Evolutionary conservation across 2,888 invertebrate species (phyloP), one percentile per base, ranked within the genome.

Genomic region (Cremastobaeus sp.): DNA sequence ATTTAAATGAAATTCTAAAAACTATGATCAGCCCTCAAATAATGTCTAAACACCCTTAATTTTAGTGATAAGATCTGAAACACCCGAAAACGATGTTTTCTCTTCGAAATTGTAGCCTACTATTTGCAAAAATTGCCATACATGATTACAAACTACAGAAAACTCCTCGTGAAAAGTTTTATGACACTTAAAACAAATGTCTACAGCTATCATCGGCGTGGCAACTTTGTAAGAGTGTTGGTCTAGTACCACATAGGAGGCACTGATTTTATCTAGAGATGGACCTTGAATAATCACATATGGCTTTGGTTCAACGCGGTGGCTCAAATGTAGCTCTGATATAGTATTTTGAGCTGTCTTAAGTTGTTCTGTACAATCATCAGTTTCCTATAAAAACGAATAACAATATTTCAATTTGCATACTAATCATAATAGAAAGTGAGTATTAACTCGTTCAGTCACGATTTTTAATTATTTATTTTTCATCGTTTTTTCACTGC

Each of bases 41-140:
- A n/a, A n/a, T n/a, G n/a, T n/a, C n/a, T n/a, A n/a, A n/a, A n/a
- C n/a, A n/a, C n/a, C n/a, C n/a, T n/a, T n/a, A 35, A 14, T 35
- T 14, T 35, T 6, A 3, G 1, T 34, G 32, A 1, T 34, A 4
- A 34, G 1, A 34, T n/a, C 32, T 35, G 3, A 0, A 14, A 30
- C 30, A 30, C n/a, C 30, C 6, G 2, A 30, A 30, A n/a, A 2
- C 30, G 9, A 30, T 30, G 3, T n/a, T 30, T 43, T 43, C 1
- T 8, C 3, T 4, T 18, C 14, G 34, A 48, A 43, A n/a, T 17
- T 30, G 18, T 62, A 73, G 3, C 54, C 28, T 41, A 62, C 48
- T 25, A 18, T 12, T 32, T 73, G 55, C 0, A 68, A 25, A 11
- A 68, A 34, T 39, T 73, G 62, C 68, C 68, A 62, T n/a, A 73